Base-by-base conservation (phyloP, 2,888 invertebrate genomes). In the Drosophila colorata region DNA sequence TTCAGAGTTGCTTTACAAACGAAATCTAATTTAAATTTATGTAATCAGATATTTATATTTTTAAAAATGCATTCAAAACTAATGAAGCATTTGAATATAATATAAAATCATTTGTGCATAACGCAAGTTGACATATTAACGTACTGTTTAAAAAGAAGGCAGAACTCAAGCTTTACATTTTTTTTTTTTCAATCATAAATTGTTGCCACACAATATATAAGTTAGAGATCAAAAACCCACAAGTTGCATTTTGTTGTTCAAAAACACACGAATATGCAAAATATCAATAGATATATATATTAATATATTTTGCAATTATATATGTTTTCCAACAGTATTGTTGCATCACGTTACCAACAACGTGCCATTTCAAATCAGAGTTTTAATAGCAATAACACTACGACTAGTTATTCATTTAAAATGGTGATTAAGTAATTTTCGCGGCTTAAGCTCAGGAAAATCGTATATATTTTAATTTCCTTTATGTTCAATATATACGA, bases 311-410 rank as follows among this genome's bases (percentile, higher is more conserved):
- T 41, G 40, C 18, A 18, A 18, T 41, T 23, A 37, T 13, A 16
- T 23, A n/a, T 28, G 25, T 44, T 56, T 56, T 25, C 28, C 8
- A 18, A 25, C 2, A 23, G 43, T 25, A 43, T 40, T 51, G 14
- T 38, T 38, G 37, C 25, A 5, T 3, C 14, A 60, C 14, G 57
- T 37, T 44, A 20, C 14, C 49, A 11, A 37, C 37, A 44, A 46
- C 44, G 37, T 72, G 79, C 80, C 78, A 79, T 79, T 72, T 79
- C 46, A 78, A 78, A 78, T 71, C 74, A 68, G 77, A 69, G 58
- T 46, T 63, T 31, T 37, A n/a, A 20, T 16, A 9, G 1, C 7
- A n/a, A 20, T 5, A 37, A 14, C 18, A 14, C 35, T 11, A 55
- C 9, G 14, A 9, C 25, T 53, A 31, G 20, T 38, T 55, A 4